Evolutionary conservation across 2,888 invertebrate genomes (phyloP).

Genomic region (Selenia dentaria): DNA sequence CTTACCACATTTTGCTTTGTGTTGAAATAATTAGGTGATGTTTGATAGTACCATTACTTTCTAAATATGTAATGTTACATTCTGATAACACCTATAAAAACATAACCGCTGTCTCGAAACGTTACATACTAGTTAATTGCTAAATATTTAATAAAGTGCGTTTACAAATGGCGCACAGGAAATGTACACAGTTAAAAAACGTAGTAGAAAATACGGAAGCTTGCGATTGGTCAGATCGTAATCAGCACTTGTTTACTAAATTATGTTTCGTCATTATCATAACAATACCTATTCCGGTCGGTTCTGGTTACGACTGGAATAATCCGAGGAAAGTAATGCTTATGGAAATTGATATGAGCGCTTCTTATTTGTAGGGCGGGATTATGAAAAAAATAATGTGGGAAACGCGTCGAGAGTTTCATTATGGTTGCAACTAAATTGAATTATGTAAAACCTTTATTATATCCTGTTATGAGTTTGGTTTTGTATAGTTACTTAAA

Average conservation of each 20-base stretch:
- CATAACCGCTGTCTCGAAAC: slow-evolving; percentile 11
- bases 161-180: slow-evolving; percentile 17
- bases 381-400: slow-evolving; percentile 11
- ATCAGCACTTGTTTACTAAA: slow-evolving; percentile 17
- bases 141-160: too few species aligned
- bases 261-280: slow-evolving; percentile 35
- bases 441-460: too few species aligned
- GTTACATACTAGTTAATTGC: neutral
- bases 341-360: slow-evolving; percentile 21
- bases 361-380: slow-evolving; percentile 8
- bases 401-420: neutral
- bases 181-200: slow-evolving; percentile 10
- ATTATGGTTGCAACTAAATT: too few species aligned
- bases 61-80: too few species aligned
- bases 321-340: slow-evolving; percentile 23
- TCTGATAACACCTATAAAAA: neutral
- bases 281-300: slow-evolving; percentile 20
- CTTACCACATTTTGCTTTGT: too few species aligned
- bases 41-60: too few species aligned
- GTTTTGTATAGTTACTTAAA: too few species aligned
- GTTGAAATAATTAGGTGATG: too few species aligned
- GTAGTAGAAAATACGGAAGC: slow-evolving; percentile 27
- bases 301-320: slow-evolving; percentile 16
- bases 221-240: slow-evolving; percentile 60
- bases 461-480: too few species aligned